Evolutionary conservation across 92 coral and sea anemone genomes (phyloP).

Genomic region (Blastomussa wellsi): DNA sequence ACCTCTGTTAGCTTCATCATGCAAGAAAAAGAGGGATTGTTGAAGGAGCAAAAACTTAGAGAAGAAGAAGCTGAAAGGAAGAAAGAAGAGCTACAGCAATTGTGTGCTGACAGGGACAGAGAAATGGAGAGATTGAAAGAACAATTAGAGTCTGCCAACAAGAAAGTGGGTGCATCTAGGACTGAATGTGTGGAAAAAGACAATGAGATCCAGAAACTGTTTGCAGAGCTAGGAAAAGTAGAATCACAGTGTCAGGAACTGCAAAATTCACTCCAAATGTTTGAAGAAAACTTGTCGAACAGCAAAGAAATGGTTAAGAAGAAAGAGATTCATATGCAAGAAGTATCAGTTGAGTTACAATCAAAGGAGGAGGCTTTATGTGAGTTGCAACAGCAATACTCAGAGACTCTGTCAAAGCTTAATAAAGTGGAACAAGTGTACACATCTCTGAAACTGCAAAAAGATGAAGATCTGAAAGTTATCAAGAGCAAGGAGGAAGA

Average conservation of each 20-base stretch:
- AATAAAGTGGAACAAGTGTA: conserved; percentile 37
- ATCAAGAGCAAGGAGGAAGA: conserved; percentile 57
- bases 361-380: conserved; percentile 38
- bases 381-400: conserved; percentile 38
- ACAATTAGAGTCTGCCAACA: conserved; percentile 18
- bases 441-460: conserved; percentile 36
- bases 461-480: conserved; percentile 45
- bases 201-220: conserved; percentile 47
- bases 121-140: conserved; percentile 50
- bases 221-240: conserved; percentile 31
- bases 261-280: conserved; percentile 17
- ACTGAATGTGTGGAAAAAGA: conserved; percentile 38
- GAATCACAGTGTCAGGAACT: conserved; percentile 34
- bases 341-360: conserved; percentile 44
- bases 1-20: conserved; percentile 32
- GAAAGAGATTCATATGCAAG: conserved; percentile 57
- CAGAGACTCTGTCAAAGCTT: conserved; percentile 27
- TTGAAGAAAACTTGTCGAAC: conserved; percentile 54
- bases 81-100: conserved; percentile 29
- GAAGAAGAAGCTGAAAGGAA: conserved; percentile 45
- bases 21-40: conserved; percentile 41
- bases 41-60: conserved; percentile 40
- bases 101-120: conserved; percentile 39
- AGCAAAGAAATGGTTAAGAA: conserved; percentile 37
- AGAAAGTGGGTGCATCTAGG: conserved; percentile 40